Conservation (phyloP, 2,113 vertebrate genomes). For the Tupaia chinensis region DNA sequence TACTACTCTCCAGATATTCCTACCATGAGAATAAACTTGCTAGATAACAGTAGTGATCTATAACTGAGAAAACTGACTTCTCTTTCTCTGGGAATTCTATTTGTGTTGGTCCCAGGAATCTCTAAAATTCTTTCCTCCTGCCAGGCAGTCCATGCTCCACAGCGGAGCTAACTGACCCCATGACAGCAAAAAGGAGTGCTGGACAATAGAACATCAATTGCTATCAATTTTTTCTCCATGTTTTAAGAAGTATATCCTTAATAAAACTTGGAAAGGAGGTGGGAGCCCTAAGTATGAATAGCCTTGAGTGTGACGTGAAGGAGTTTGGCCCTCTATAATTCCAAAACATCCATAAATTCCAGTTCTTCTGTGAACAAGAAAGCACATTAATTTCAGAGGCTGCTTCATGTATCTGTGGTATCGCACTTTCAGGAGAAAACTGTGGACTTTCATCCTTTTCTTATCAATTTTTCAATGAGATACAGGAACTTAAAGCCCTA, state of each 20-base stretch:
- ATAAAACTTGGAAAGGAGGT: neutral
- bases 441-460: neutral
- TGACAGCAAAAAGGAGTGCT: neutral
- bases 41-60: neutral
- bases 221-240: neutral
- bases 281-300: neutral
- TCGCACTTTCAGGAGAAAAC: neutral
- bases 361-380: neutral
- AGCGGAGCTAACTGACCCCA: neutral
- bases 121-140: neutral
- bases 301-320: neutral
- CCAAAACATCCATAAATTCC: neutral
- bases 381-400: neutral
- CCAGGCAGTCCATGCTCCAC: neutral
- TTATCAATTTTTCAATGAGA: slow-evolving; percentile 20
- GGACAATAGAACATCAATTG: neutral
- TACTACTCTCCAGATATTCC: neutral
- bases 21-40: neutral
- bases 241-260: neutral
- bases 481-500: neutral
- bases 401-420: neutral
- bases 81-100: neutral
- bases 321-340: neutral
- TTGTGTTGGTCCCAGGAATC: neutral
- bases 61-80: neutral